Percentiles rank a stretch among this genome's conserved stretches.
Evolutionary conservation across 2,113 vertebrate species (phyloP).

Genomic region (Mormoops blainvillei): DNA sequence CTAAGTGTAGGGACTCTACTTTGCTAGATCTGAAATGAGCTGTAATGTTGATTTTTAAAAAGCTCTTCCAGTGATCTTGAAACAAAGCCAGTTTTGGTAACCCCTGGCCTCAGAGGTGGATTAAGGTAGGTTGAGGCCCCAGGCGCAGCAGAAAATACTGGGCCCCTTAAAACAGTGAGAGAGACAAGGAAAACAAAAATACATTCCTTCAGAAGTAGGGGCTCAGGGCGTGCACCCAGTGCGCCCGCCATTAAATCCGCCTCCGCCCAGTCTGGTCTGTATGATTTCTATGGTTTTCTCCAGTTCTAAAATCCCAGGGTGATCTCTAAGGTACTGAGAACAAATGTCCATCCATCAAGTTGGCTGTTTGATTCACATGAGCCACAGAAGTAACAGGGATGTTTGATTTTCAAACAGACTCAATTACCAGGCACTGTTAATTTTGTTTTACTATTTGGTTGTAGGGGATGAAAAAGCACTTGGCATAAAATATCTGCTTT

Average conservation of each 20-base stretch:
- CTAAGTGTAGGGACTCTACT: background rate
- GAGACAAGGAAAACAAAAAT: too few species aligned
- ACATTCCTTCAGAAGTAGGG: too few species aligned
- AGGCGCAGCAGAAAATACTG: too few species aligned
- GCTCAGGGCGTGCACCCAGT: too few species aligned
- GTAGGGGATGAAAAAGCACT: background rate
- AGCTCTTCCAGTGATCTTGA: background rate
- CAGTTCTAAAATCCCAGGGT: background rate
- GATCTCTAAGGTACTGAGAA: background rate
- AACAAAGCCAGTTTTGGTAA: background rate
- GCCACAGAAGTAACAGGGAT: background rate
- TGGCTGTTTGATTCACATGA: background rate
- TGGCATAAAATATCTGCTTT: background rate
- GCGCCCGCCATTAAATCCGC: too few species aligned
- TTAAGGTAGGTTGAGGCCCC: too few species aligned
- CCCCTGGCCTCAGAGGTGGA: too few species aligned
- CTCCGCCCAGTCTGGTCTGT: too few species aligned
- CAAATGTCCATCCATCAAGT: background rate
- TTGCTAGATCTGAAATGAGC: background rate
- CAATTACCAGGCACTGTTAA: background rate
- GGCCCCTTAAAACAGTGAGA: too few species aligned
- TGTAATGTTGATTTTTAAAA: background rate
- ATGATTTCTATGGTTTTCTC: background rate
- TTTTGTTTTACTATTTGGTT: conserved; percentile 1
- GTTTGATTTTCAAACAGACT: background rate